Base-by-base conservation (phyloP, 2,113 vertebrate species). In the Asarcornis scutulata region DNA sequence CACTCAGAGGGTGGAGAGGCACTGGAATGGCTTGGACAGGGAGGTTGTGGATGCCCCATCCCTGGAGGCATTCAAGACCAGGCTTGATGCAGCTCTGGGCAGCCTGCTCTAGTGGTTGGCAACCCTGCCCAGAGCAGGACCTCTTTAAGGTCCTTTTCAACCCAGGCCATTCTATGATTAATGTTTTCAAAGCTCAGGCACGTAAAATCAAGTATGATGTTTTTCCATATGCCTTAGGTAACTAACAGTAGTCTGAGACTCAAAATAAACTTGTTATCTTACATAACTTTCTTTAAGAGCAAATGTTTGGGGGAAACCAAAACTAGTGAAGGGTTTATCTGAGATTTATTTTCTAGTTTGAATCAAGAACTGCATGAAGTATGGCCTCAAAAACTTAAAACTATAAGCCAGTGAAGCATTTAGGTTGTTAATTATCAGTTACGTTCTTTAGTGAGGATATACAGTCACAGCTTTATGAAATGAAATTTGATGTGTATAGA, bases 181-280 rank as follows among this genome's bases (percentile, higher is more conserved):
- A 15, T 26, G 36, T 55, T 46, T 38, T 46, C 71, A 12, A 34
- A 64, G 44, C 31, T 10, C 11, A 31, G 46, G 27, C 55, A 44
- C 20, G 2, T 2, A 9, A 29, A 42, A 26, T 25, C 4, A 3
- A 25, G 59, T 44, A 13, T 16, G 31, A 31, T 29, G 0, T 31
- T 34, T 74, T 23, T 67, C 52, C 23, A 13, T 17, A 15, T 8
- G 42, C 3, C 8, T 32, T 63, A 6, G 29, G 38, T 60, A 36
- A 71, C 36, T 66, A 31, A 36, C 5, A 32, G 58, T 9, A 17
- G 32, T 31, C 48, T 46, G 42, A 59, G 52, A 17, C 36, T 85
- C 44, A 3, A 29, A 74, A 16, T 2, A 42, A 58, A 12, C 21
- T 32, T 52, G 40, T 67, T 46, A 52, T 66, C 44, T 79, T 60